Evolutionary conservation across 2,797 vertebrate species (phyloP).

Genomic region (Dromococcyx pavoninus): DNA sequence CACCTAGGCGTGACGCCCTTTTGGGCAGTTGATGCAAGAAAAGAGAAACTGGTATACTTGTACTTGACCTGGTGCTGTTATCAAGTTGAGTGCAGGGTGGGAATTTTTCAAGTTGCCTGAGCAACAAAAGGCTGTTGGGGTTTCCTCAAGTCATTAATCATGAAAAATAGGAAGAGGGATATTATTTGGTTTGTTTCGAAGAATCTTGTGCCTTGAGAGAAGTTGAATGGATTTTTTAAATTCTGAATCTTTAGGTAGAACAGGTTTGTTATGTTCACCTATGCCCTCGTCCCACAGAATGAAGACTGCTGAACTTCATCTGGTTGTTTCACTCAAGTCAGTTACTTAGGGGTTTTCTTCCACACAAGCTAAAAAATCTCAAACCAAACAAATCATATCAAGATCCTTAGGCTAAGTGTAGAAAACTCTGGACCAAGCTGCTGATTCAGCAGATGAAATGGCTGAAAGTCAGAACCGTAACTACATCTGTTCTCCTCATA

Average conservation of each 20-base stretch:
- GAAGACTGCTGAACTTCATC: neutral
- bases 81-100: neutral
- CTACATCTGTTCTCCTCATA: accelerated
- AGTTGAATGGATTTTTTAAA: neutral
- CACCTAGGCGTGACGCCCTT: neutral
- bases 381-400: neutral
- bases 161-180: neutral
- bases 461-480: neutral
- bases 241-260: neutral
- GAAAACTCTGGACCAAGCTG: neutral
- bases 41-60: neutral
- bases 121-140: neutral
- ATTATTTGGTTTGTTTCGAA: neutral
- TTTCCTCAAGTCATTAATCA: neutral
- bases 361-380: neutral
- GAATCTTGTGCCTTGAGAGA: neutral
- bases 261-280: neutral
- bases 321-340: neutral
- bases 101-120: neutral
- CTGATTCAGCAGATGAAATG: neutral
- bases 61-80: neutral
- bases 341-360: neutral
- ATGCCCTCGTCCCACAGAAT: neutral
- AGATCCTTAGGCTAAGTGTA: neutral
- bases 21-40: neutral